Conservation (phyloP, 2,888 invertebrate species). For the Barypeithes pellucidus region DNA sequence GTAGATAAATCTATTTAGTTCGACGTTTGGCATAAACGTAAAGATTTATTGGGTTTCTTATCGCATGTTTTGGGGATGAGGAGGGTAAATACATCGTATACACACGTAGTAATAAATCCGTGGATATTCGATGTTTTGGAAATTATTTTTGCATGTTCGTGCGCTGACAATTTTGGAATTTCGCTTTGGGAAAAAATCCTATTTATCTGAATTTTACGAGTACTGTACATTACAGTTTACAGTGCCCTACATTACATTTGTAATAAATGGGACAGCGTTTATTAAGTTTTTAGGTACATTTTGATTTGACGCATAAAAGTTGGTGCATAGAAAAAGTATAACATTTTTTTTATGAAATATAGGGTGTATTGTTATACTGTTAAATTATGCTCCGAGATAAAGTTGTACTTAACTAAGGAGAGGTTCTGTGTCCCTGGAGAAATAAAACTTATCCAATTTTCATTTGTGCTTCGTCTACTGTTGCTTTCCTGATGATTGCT, state of each 20-base stretch:
- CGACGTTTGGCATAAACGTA: constrained; percentile 63
- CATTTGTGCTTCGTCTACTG: no score
- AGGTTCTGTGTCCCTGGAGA: no score
- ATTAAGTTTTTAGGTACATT: no score
- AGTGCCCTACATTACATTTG: neutral
- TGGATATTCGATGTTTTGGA: constrained; percentile 14
- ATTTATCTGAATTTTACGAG: neutral
- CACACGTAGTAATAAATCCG: constrained; percentile 45
- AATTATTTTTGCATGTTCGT: constrained; percentile 23
- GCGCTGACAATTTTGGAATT: constrained; percentile 12
- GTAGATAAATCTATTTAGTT: constrained; percentile 66
- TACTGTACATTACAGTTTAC: neutral
- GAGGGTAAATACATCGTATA: constrained; percentile 48
- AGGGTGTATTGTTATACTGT: no score
- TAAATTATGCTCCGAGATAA: no score
- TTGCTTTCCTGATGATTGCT: no score
- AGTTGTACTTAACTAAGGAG: no score
- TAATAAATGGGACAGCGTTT: neutral
- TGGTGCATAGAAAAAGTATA: no score
- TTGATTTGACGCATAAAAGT: no score
- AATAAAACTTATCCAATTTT: no score
- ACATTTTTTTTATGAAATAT: no score
- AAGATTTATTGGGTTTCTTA: constrained; percentile 60
- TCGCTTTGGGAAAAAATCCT: neutral
- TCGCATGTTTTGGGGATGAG: constrained; percentile 50